Evolutionary conservation across 2,888 invertebrate genomes (phyloP).

Genomic region (Bimastos eiseni): DNA sequence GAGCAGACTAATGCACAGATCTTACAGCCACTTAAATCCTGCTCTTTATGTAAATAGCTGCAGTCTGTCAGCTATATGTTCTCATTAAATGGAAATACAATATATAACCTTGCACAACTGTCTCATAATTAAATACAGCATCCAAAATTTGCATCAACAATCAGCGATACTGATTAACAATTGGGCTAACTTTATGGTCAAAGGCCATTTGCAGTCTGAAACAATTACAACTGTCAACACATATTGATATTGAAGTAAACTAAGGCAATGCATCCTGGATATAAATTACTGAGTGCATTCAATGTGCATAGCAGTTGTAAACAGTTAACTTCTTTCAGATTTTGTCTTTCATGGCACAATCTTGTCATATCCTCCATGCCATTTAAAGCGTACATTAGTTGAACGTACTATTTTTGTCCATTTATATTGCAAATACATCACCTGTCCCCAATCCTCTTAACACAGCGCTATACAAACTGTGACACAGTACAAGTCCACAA

Average conservation of each 20-base stretch:
- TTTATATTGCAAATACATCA: neutral
- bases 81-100: no score
- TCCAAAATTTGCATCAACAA: neutral
- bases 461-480: neutral
- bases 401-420: neutral
- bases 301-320: neutral
- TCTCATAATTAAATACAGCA: neutral
- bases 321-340: neutral
- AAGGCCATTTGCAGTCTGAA: neutral
- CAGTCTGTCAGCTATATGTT: no score
- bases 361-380: neutral
- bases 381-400: neutral
- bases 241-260: neutral
- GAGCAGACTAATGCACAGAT: neutral
- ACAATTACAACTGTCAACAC: neutral
- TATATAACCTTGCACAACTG: neutral
- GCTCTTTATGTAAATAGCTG: no score
- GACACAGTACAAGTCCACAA: no score
- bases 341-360: neutral
- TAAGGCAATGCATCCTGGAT: neutral
- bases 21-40: neutral
- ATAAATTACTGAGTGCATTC: neutral
- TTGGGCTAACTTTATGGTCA: neutral
- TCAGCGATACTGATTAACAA: neutral
- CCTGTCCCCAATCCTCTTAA: neutral